Evolutionary conservation across 2,888 invertebrate species (phyloP), one percentile per base, ranked within the genome.

Genomic region (Oscheius sp.): DNA sequence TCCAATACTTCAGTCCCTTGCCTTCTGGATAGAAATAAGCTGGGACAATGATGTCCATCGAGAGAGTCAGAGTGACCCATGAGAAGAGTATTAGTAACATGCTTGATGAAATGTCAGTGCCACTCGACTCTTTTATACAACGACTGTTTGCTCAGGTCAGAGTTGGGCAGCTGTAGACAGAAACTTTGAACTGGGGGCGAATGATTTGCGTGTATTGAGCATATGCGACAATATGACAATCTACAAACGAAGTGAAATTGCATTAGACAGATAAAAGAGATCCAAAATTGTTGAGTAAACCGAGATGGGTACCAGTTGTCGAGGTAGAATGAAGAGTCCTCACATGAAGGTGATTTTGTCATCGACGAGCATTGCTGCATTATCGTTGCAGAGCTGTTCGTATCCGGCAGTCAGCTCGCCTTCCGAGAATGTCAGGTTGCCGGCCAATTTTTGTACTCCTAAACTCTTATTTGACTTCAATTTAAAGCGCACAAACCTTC

Each of bases 311-410:
- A 53, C 53, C 53, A 51, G 53, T 55, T 55, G 55, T 42, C 42
- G 42, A 32, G 55, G 57, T 51, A 48, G 13, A 50, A 29, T 13
- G n/a, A 10, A 21, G 21, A 21, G 29, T 7, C 7, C 42, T 82
- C 75, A 85, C 58, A 85, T 83, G 55, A 83, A 78, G 57, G 80
- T 83, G 62, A 83, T 85, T 59, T 82, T 81, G 32, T 81, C 85
- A 29, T 87, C 87, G 32, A 77, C 79, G 50, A 85, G 72, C 83
- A 88, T 87, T 47, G 80, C 82, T 32, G 83, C 82, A 73, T 87
- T 87, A 37, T 88, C 87, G 48, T 78, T 84, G 37, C 79, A 77
- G 47, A 87, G 74, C 59, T 84, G 82, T 21, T 87, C 86, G 73
- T 81, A 85, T 1, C 82, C 87, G 9, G 87, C 86, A 50, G 74